phyloP scores from a whole-genome alignment of 2,797 vertebrate species.

The Hafferia zeledoni region DNA sequence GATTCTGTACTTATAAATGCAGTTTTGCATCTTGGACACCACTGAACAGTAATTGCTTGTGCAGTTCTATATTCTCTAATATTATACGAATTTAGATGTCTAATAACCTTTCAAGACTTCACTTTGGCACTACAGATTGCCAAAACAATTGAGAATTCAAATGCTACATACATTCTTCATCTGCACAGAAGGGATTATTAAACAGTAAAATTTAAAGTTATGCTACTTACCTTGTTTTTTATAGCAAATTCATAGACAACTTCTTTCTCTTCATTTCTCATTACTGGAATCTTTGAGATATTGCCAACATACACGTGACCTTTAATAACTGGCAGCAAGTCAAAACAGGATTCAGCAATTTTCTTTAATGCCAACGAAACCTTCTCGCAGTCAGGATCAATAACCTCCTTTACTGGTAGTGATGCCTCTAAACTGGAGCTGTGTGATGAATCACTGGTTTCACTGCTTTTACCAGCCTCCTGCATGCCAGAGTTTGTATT shows the following conservation, averaged over 20 bases:
- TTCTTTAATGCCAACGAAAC: constrained; percentile 76
- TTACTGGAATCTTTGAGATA: constrained; percentile 84
- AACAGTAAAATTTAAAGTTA: background rate
- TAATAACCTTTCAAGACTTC: background rate
- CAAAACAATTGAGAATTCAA: background rate
- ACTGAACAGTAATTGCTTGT: background rate
- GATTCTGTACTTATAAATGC: background rate
- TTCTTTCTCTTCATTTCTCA: constrained; percentile 92
- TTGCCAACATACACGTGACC: constrained; percentile 86
- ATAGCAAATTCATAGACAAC: constrained; percentile 85
- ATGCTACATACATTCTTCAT: background rate
- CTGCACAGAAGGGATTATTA: background rate
- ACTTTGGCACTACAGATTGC: background rate
- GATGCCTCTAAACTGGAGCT: background rate
- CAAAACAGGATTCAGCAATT: constrained; percentile 85
- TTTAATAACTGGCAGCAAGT: constrained; percentile 88
- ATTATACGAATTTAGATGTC: background rate
- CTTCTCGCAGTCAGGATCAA: constrained; percentile 37
- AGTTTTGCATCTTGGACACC: background rate
- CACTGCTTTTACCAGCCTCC: background rate
- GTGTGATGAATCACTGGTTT: background rate
- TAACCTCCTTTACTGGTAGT: background rate
- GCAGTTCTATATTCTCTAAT: background rate
- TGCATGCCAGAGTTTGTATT: background rate
- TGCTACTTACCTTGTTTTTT: constrained; percentile 78